phyloP scores from a whole-genome alignment of 2,113 vertebrate genomes.

The Ariopsis seemanni region DNA sequence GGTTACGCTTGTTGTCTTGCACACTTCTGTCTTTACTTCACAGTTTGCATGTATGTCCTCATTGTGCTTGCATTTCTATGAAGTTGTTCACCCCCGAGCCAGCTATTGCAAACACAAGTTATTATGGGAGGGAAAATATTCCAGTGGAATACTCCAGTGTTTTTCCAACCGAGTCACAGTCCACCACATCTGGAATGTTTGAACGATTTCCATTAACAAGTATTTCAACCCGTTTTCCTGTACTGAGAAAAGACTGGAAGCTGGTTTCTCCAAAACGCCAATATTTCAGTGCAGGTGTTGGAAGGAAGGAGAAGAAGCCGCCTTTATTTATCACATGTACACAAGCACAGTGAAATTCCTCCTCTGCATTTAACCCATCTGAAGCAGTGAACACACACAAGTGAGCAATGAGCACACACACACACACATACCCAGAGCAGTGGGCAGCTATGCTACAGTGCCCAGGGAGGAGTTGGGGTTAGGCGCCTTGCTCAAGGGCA shows the following conservation, averaged over 20 bases:
- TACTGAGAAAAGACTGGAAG: neutral
- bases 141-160: neutral
- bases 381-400: no score
- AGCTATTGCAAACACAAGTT: neutral
- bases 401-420: no score
- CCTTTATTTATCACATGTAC: no score
- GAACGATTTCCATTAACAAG: neutral
- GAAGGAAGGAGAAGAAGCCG: no score
- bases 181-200: neutral
- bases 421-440: no score
- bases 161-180: neutral
- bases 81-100: conserved; percentile 52
- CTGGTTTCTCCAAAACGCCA: neutral
- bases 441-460: no score
- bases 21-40: conserved; percentile 59
- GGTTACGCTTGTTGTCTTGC: conserved; percentile 58
- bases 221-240: neutral
- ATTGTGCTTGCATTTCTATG: conserved; percentile 69
- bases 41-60: conserved; percentile 81
- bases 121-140: neutral
- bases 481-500: no score
- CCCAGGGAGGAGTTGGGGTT: no score
- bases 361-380: no score
- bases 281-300: neutral
- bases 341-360: no score